These are phyloP conservation scores for Patella ulyssiponensis DNA, from an alignment of 2,888 invertebrate genomes.

Conservation along the genomic window DNA sequence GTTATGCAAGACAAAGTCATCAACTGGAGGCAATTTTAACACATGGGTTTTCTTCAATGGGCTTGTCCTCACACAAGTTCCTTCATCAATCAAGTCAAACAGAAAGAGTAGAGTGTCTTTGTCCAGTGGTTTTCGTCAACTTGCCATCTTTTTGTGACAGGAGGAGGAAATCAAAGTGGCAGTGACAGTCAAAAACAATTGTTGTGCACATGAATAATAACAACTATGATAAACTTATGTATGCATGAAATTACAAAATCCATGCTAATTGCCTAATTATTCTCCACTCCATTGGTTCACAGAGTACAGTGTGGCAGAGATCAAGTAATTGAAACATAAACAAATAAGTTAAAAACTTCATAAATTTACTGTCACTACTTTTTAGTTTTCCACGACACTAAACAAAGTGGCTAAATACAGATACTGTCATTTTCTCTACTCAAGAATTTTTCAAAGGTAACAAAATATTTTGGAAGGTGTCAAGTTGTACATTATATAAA, in stretches of 20 bases:
- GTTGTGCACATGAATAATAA: slow-evolving; percentile 3
- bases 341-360: no score
- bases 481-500: no score
- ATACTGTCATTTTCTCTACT: no score
- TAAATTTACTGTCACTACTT: no score
- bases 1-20: slow-evolving; percentile 31
- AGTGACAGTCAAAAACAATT: slow-evolving; percentile 1
- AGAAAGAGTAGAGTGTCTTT: slow-evolving; percentile 25
- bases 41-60: slow-evolving; percentile 27
- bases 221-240: neutral
- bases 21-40: slow-evolving; percentile 19
- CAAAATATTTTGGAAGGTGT: no score
- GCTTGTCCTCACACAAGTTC: slow-evolving; percentile 22
- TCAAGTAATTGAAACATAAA: no score
- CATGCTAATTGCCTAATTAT: neutral
- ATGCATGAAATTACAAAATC: neutral
- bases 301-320: no score
- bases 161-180: neutral
- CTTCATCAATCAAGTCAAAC: slow-evolving; percentile 26
- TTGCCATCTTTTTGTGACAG: slow-evolving; percentile 14
- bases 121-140: slow-evolving; percentile 15
- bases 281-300: no score
- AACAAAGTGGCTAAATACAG: no score
- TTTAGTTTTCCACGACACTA: no score
- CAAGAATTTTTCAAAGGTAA: no score